Conservation (phyloP, 2,797 vertebrate genomes). For the Vireo griseus region DNA sequence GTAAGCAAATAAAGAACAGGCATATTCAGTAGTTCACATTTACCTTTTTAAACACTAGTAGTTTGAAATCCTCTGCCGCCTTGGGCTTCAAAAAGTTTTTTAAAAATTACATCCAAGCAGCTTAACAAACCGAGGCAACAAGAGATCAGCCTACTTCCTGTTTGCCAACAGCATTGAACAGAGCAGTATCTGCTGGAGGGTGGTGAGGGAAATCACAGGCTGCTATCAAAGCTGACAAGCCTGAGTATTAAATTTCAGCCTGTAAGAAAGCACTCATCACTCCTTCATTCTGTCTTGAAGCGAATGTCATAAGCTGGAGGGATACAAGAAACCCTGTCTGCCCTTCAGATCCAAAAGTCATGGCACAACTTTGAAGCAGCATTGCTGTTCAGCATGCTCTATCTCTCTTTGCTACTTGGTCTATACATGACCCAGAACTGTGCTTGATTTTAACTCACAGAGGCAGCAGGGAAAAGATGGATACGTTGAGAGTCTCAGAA, state of each 20-base stretch:
- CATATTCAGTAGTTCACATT: neutral
- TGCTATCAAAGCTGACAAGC: neutral
- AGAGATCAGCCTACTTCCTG: neutral
- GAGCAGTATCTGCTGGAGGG: neutral
- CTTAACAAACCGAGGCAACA: neutral
- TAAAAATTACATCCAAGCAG: neutral
- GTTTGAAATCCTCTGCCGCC: neutral
- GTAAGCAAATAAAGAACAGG: neutral
- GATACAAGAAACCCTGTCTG: neutral
- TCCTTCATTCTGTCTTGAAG: neutral
- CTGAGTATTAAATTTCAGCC: neutral
- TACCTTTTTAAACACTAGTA: neutral
- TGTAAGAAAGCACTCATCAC: neutral
- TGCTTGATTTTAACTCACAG: neutral
- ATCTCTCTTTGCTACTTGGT: neutral
- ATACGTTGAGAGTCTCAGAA: neutral
- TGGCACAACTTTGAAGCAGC: neutral
- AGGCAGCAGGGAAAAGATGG: neutral
- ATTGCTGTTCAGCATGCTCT: neutral
- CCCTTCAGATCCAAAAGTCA: neutral
- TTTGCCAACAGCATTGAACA: neutral
- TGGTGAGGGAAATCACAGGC: neutral
- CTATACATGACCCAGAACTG: neutral
- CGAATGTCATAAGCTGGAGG: neutral
- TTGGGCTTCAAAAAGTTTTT: neutral